These are phyloP conservation scores for Rhynchotus rufescens DNA, from an alignment of 2,797 vertebrate genomes.

Conservation along the genomic window DNA sequence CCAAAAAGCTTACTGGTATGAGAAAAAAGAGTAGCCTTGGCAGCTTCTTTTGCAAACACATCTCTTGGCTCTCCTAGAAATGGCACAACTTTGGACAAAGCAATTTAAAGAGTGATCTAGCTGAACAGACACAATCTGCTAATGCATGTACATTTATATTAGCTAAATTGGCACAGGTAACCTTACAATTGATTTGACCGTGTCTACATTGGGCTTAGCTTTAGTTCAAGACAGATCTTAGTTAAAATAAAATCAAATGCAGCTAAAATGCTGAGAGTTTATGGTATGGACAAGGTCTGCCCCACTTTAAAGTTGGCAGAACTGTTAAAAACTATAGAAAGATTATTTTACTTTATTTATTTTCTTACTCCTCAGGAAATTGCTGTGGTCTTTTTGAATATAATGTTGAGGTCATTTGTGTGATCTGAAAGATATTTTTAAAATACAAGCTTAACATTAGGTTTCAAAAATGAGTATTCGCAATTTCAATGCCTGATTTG, in stretches of 20 bases:
- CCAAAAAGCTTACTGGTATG: neutral
- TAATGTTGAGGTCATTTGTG: neutral
- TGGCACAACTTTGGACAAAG: slow-evolving; percentile 33
- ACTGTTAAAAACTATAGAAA: neutral
- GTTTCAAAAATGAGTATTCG: neutral
- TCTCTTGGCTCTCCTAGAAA: neutral
- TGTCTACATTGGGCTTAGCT: slow-evolving; percentile 19
- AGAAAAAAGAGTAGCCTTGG: neutral
- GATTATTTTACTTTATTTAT: neutral
- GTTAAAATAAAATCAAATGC: slow-evolving; percentile 40
- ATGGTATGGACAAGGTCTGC: neutral
- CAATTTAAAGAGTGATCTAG: slow-evolving; percentile 55
- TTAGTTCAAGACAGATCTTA: slow-evolving; percentile 23
- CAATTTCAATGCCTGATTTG: neutral
- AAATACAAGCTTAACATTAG: neutral
- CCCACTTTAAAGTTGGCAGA: neutral
- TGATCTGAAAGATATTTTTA: neutral
- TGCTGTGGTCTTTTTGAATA: neutral
- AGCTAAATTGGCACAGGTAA: slow-evolving; percentile 49
- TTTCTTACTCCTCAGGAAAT: neutral
- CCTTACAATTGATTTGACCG: slow-evolving; percentile 29
- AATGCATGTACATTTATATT: slow-evolving; percentile 64
- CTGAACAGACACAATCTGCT: slow-evolving; percentile 57
- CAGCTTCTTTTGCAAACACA: neutral
- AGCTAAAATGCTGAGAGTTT: neutral